Percentiles rank a stretch among this genome's conserved stretches.
Conservation (phyloP, 2,113 vertebrate species). For the Xiphophorus hellerii region DNA sequence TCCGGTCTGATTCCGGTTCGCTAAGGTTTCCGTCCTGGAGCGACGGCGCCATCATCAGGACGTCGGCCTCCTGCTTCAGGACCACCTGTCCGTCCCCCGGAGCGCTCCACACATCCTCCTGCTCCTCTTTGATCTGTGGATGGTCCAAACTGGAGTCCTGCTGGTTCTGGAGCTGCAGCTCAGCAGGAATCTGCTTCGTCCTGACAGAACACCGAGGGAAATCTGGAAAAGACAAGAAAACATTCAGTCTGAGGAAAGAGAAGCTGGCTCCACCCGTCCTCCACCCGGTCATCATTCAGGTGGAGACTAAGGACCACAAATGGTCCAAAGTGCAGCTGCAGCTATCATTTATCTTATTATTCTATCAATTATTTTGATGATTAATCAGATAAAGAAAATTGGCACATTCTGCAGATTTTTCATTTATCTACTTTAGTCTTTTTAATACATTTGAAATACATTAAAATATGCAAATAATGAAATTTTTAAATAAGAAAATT, state of each 20-base stretch:
- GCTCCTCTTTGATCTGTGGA: not conserved
- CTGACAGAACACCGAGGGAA: not conserved
- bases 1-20: not conserved
- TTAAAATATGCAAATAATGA: too few species aligned
- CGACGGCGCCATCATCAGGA: not conserved
- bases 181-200: not conserved
- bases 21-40: not conserved
- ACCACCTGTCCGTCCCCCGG: not conserved
- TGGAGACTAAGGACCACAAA: too few species aligned
- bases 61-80: not conserved
- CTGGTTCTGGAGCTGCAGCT: not conserved
- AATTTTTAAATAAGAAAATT: too few species aligned
- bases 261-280: not conserved
- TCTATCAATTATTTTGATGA: too few species aligned
- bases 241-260: not conserved
- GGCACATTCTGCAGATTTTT: too few species aligned
- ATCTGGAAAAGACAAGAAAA: not conserved
- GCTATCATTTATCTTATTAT: too few species aligned
- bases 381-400: too few species aligned
- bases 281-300: too few species aligned
- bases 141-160: not conserved
- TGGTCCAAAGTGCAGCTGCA: too few species aligned
- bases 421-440: too few species aligned
- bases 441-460: too few species aligned
- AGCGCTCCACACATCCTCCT: not conserved